Evolutionary conservation across 2,797 vertebrate species (phyloP).

Genomic region (Enteromius fasciolatus): DNA sequence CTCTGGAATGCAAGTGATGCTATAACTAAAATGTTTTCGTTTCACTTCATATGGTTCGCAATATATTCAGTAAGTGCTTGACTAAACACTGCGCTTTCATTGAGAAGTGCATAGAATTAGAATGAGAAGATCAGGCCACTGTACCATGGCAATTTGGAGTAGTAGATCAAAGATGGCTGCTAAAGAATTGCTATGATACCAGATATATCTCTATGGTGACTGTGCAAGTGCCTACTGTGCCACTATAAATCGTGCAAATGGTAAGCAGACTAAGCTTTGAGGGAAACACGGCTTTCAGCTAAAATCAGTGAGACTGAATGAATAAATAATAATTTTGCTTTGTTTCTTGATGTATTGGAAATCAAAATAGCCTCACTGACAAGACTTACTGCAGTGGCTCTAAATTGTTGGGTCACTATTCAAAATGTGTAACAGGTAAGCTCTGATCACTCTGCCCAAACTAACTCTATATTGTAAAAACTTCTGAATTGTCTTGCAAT

Average conservation of each 20-base stretch:
- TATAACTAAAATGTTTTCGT: neutral
- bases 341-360: constrained; percentile 11
- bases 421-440: neutral
- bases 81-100: constrained; percentile 8
- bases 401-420: neutral
- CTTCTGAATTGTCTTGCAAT: neutral
- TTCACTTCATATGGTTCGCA: constrained; percentile 5
- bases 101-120: constrained; percentile 38
- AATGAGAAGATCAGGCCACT: constrained; percentile 45
- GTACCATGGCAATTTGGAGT: constrained; percentile 38
- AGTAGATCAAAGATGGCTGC: constrained; percentile 54
- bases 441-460: neutral
- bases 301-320: constrained; percentile 1
- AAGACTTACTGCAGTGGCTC: neutral
- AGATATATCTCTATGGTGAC: constrained; percentile 51
- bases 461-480: neutral
- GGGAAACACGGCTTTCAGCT: constrained; percentile 7
- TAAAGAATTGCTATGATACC: constrained; percentile 48
- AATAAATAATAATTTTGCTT: constrained; percentile 6
- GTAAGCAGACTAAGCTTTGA: neutral
- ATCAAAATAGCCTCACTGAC: neutral
- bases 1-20: neutral
- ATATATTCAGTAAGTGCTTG: neutral
- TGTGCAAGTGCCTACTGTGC: constrained; percentile 36
- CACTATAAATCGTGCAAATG: constrained; percentile 38